phyloP scores from a whole-genome alignment of 37 sponge, comb jelly and placozoan genomes.

The Cliona cf. orientalis region DNA sequence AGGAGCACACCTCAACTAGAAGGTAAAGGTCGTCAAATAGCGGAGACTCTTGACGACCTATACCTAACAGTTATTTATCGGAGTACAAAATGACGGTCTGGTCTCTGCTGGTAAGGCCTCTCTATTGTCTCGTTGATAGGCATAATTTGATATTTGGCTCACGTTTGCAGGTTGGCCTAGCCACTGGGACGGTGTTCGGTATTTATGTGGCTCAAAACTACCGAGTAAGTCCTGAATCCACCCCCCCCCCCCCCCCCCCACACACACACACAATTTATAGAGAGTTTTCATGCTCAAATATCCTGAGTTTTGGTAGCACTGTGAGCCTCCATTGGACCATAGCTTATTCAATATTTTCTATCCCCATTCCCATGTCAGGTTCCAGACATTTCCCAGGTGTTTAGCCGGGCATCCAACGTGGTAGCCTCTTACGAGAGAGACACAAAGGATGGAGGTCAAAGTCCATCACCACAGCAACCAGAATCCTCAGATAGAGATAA shows the following conservation, averaged over 20 bases:
- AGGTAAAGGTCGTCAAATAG: neutral
- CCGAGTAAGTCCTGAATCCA: no score
- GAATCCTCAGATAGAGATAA: neutral
- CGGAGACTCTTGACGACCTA: no score
- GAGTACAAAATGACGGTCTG: slow-evolving; percentile 1
- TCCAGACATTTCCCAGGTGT: slow-evolving; percentile 6
- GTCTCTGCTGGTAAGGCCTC: slow-evolving; percentile 38
- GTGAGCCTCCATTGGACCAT: no score
- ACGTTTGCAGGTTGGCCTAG: slow-evolving; percentile 49
- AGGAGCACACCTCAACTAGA: neutral
- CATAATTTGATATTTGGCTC: neutral
- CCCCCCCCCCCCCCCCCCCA: no score
- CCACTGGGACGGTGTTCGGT: slow-evolving; percentile 52
- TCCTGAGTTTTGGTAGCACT: no score
- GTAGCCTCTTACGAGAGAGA: slow-evolving; percentile 35
- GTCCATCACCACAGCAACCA: no score
- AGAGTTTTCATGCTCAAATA: no score
- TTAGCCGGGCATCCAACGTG: slow-evolving; percentile 20
- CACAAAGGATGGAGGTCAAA: neutral
- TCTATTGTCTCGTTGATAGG: neutral
- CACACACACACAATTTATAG: no score
- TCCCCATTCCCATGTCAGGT: neutral
- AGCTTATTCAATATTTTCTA: neutral
- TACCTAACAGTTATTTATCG: neutral
- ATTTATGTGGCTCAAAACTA: slow-evolving; percentile 77